A percentile compares a stretch with the other conserved stretches of the same genome.
Evolutionary conservation across 1,140 invertebrate genomes (phyloP).

Genomic region (Pseudomyrmex sp.): DNA sequence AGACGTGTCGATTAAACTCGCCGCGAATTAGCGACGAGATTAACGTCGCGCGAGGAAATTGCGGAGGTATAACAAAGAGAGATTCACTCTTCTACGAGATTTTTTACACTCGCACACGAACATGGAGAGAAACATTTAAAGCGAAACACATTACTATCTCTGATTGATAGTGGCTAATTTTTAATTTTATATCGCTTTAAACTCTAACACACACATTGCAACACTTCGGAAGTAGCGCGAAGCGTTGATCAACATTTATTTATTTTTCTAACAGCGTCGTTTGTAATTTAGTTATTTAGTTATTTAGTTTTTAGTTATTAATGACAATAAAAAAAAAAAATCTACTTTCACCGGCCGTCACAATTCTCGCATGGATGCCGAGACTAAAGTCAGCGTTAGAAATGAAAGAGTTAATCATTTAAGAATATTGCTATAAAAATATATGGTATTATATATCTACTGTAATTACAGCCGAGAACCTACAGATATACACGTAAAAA

Average conservation of each 20-base stretch:
- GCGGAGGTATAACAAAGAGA: not conserved
- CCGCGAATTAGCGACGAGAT: constrained; percentile 9
- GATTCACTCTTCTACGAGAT: not conserved
- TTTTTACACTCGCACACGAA: not conserved
- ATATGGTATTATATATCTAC: too few relatives aligned
- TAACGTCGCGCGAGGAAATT: not conserved
- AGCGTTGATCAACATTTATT: not conserved
- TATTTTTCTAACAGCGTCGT: not conserved
- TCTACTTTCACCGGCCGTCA: too few relatives aligned
- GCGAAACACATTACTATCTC: not conserved
- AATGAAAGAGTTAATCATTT: too few relatives aligned
- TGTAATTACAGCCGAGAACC: too few relatives aligned
- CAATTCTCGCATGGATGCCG: too few relatives aligned
- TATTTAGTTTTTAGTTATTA: too few relatives aligned
- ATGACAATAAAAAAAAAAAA: not conserved
- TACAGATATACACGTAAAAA: too few relatives aligned
- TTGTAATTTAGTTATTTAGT: not conserved
- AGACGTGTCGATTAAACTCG: constrained; percentile 16
- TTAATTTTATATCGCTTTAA: not conserved
- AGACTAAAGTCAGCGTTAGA: too few relatives aligned
- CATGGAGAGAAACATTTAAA: not conserved
- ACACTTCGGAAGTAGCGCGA: too few relatives aligned
- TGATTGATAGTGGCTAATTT: too few relatives aligned
- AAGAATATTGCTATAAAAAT: too few relatives aligned
- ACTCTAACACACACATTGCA: not conserved